Evolutionary conservation across 2,797 vertebrate genomes (phyloP).

Genomic region (Karalla daura): DNA sequence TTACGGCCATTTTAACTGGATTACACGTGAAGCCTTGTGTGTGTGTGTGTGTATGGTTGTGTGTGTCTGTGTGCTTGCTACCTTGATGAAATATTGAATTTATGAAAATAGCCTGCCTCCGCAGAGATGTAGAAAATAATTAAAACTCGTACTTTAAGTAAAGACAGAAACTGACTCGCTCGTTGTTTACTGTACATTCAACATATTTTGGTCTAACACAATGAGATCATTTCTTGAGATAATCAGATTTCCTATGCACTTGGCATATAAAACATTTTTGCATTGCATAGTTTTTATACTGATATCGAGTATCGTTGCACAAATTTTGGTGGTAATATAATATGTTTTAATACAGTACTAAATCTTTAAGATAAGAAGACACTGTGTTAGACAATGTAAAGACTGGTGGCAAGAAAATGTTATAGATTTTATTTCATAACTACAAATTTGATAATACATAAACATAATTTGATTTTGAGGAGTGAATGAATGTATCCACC

Average conservation of each 20-base stretch:
- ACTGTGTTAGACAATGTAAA: too few species aligned
- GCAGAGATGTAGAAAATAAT: conserved; percentile 46
- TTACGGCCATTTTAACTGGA: conserved; percentile 83
- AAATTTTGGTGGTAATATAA: too few species aligned
- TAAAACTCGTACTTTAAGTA: conserved; percentile 28
- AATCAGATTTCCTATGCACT: too few species aligned
- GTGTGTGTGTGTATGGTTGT: conserved; percentile 22
- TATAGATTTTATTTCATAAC: too few species aligned
- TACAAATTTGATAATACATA: conserved; percentile 2
- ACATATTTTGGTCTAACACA: not conserved
- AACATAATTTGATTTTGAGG: too few species aligned
- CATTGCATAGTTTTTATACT: too few species aligned
- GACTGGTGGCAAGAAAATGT: too few species aligned
- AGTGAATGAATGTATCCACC: too few species aligned
- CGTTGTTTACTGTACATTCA: not conserved
- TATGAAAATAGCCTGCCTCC: conserved; percentile 59
- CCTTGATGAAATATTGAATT: conserved; percentile 76
- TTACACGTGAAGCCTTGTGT: conserved; percentile 70
- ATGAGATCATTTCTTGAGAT: not conserved
- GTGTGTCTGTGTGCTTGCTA: conserved; percentile 52
- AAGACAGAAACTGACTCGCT: conserved; percentile 17
- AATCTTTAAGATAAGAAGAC: too few species aligned
- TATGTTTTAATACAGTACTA: too few species aligned
- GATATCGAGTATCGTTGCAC: too few species aligned
- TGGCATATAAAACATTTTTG: too few species aligned